A percentile compares a stretch with the other conserved stretches of the same genome.
These are phyloP conservation scores for Dendroctonus ponderosae DNA, from an alignment of 1,140 invertebrate species.

Conservation along the genomic window DNA sequence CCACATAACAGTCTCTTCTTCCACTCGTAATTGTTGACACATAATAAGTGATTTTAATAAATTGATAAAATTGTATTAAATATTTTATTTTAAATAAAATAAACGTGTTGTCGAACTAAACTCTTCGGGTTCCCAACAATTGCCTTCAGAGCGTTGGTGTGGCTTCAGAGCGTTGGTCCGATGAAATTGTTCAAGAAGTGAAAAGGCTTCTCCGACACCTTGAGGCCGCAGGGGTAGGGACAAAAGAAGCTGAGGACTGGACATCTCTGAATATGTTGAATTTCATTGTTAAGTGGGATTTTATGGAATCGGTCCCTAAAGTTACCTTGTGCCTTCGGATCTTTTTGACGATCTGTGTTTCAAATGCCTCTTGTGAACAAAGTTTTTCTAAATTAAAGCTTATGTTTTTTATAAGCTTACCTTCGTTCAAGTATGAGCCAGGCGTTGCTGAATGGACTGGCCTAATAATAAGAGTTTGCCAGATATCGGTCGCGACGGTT, in stretches of 20 bases:
- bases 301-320: slow-evolving; percentile 19
- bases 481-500: no score
- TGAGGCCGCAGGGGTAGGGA: not conserved
- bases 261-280: slow-evolving; percentile 9
- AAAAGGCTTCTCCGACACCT: not conserved
- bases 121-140: no score
- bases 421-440: slow-evolving; percentile 11
- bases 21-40: no score
- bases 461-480: no score
- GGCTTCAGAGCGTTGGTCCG: no score
- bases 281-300: slow-evolving; percentile 17
- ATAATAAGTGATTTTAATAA: no score
- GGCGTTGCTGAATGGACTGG: not conserved
- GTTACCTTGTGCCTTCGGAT: slow-evolving; percentile 6
- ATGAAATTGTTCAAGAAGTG: not conserved
- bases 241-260: slow-evolving; percentile 2
- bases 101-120: no score
- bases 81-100: no score
- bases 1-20: no score
- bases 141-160: no score
- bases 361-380: slow-evolving; percentile 19
- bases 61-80: no score
- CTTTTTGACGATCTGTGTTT: slow-evolving; percentile 21
- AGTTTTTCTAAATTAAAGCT: slow-evolving; percentile 27
- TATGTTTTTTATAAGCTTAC: slow-evolving; percentile 22